Evolutionary conservation across 1,140 invertebrate genomes (phyloP).

Genomic region (Drosophila hydei): DNA sequence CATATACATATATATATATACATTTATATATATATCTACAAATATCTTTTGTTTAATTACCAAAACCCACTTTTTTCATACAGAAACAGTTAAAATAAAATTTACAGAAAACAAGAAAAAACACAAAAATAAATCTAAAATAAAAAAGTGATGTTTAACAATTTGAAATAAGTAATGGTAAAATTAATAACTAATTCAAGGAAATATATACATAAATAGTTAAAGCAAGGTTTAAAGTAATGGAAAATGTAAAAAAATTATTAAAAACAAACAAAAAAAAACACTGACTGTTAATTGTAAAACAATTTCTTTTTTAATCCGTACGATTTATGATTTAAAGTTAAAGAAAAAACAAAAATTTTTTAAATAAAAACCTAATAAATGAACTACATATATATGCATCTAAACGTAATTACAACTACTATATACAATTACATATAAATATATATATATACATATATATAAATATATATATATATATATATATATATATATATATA

Average conservation of each 20-base stretch:
- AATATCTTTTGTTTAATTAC: slow-evolving; percentile 42
- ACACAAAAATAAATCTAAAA: slow-evolving; percentile 16
- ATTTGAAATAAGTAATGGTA: slow-evolving; percentile 60
- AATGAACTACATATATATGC: slow-evolving; percentile 66
- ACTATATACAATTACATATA: slow-evolving; percentile 80
- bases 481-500: slow-evolving; percentile 38
- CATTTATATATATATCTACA: slow-evolving; percentile 9
- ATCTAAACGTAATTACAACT: slow-evolving; percentile 74
- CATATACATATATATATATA: slow-evolving; percentile 11
- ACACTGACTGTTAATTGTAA: slow-evolving; percentile 84
- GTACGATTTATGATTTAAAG: slow-evolving; percentile 71
- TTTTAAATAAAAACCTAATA: slow-evolving; percentile 60
- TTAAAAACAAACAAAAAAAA: slow-evolving; percentile 65
- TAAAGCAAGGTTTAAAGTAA: slow-evolving; percentile 63
- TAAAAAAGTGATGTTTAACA: slow-evolving; percentile 54
- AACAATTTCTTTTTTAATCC: slow-evolving; percentile 81
- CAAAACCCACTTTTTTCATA: slow-evolving; percentile 41
- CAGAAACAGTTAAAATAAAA: slow-evolving; percentile 40
- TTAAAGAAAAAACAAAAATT: slow-evolving; percentile 41
- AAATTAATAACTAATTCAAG: slow-evolving; percentile 69
- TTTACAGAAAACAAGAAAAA: slow-evolving; percentile 21
- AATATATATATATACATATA: slow-evolving; percentile 56
- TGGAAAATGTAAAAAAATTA: slow-evolving; percentile 57
- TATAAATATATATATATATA: slow-evolving; percentile 74
- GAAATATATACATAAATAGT: slow-evolving; percentile 60